phyloP scores from a whole-genome alignment of 2,113 vertebrate species.

The Balaenoptera acutorostrata region DNA sequence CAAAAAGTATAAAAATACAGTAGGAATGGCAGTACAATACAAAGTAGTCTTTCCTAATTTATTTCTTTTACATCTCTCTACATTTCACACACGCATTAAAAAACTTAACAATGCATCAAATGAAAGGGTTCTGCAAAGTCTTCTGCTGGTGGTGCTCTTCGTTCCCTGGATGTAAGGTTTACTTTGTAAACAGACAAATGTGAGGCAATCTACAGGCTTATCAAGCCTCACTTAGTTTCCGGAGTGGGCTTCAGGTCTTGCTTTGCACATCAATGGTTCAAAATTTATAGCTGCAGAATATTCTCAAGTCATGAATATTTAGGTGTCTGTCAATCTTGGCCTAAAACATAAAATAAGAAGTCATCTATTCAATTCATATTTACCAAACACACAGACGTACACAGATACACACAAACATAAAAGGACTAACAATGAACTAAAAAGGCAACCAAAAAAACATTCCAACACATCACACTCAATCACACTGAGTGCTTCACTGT shows the following conservation, averaged over 20 bases:
- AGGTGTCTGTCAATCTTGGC: conserved; percentile 89
- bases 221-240: conserved; percentile 83
- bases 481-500: neutral
- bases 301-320: conserved; percentile 84
- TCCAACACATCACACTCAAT: conserved; percentile 5
- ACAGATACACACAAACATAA: conserved; percentile 1
- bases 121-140: conserved; percentile 80
- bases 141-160: conserved; percentile 84
- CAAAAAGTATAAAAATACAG: conserved; percentile 88
- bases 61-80: conserved; percentile 84
- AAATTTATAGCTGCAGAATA: conserved; percentile 87
- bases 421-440: conserved; percentile 30
- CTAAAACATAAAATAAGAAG: conserved; percentile 88
- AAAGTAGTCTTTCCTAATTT: conserved; percentile 83
- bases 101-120: conserved; percentile 79
- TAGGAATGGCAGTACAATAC: conserved; percentile 87
- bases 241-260: conserved; percentile 81
- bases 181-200: conserved; percentile 87
- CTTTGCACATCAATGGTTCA: conserved; percentile 86
- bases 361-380: conserved; percentile 84
- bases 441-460: neutral
- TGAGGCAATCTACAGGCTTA: conserved; percentile 80
- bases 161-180: conserved; percentile 84
- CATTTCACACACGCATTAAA: conserved; percentile 81
- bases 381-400: conserved; percentile 52